Base-by-base conservation (phyloP, 2,113 vertebrate species). In the Otolemur garnettii region DNA sequence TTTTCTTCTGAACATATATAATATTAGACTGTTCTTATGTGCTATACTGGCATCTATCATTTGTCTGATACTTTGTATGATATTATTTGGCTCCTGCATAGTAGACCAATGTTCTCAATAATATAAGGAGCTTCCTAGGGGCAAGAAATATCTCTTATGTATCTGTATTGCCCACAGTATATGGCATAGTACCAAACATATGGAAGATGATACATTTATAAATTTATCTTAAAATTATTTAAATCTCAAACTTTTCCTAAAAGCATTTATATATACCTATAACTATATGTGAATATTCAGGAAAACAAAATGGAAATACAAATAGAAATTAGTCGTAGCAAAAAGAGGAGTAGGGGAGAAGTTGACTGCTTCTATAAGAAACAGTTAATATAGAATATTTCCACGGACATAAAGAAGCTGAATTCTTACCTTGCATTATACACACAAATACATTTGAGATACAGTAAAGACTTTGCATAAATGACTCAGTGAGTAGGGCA, bases 181-280 rank as follows among this genome's bases (percentile, higher is more conserved):
- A 19, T 55, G 35, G 57, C 68, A 93, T 14, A 66, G 74, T 35
- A 42, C 2, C 26, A 74, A 84, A 81, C 17, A 64, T 33, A 68
- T 6, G 89, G 55, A 83, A 91, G 18, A 12, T 53, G 35, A 74
- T 79, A 11, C 69, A 83, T 92, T 84, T 92, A 78, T 62, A 10
- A 35, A 33, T 59, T 92, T 96, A 66, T 79, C 88, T 91, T 4
- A 24, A 71, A 96, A 93, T 55, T 69, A 91, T 35, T 95, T 90
- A 35, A 45, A 89, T 59, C 2, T 93, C 57, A 82, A 19, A 19
- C 5, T 93, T 94, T 93, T 80, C 10, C 45, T 9, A 30, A 71
- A 93, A 81, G 33, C 3, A 94, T 8, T 57, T 92, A 84, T 19
- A 21, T 64, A 35, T 45, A 18, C 26, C 86, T 83, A 38, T 77